phyloP scores from a whole-genome alignment of 2,888 invertebrate species.

The Drosophila bunnanda region DNA sequence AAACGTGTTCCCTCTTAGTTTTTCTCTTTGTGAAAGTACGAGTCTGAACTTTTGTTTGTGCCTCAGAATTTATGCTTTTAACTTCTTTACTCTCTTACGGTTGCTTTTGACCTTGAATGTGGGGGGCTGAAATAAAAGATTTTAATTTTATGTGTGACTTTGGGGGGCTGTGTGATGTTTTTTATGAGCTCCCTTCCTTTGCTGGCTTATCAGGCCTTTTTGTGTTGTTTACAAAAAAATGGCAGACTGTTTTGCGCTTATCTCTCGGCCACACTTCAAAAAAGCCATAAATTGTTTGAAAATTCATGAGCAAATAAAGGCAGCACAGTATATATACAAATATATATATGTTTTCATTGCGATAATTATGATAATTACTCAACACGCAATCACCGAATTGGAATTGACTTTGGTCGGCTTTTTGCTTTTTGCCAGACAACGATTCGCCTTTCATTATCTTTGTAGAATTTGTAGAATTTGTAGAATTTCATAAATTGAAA shows the following conservation, averaged over 20 bases:
- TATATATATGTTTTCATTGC: conserved; percentile 20
- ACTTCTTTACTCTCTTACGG: conserved; percentile 13
- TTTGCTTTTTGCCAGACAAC: conserved; percentile 7
- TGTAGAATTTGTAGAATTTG: background rate
- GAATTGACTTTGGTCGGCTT: conserved; percentile 22
- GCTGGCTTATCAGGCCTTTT: conserved; percentile 48
- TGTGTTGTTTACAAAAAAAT: conserved; percentile 77
- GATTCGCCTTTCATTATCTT: conserved; percentile 11
- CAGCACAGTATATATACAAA: conserved; percentile 13
- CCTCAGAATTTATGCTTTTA: conserved; percentile 54
- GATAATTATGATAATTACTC: conserved; percentile 61
- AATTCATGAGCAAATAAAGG: conserved; percentile 46
- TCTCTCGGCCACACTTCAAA: conserved; percentile 51
- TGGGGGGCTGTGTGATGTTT: conserved; percentile 43
- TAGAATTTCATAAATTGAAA: background rate
- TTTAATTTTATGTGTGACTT: conserved; percentile 26
- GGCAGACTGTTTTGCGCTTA: conserved; percentile 63
- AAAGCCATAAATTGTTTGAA: conserved; percentile 73
- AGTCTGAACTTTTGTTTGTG: conserved; percentile 11
- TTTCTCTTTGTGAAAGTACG: conserved; percentile 59
- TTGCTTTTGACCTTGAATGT: conserved; percentile 67
- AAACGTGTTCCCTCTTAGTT: conserved; percentile 52
- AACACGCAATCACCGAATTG: conserved; percentile 35
- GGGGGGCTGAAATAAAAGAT: conserved; percentile 24
- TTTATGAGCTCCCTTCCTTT: conserved; percentile 50